Evolutionary conservation across 2,113 vertebrate genomes (phyloP), one percentile per base, ranked within the genome.

Genomic region (Antechinus stuartii): DNA sequence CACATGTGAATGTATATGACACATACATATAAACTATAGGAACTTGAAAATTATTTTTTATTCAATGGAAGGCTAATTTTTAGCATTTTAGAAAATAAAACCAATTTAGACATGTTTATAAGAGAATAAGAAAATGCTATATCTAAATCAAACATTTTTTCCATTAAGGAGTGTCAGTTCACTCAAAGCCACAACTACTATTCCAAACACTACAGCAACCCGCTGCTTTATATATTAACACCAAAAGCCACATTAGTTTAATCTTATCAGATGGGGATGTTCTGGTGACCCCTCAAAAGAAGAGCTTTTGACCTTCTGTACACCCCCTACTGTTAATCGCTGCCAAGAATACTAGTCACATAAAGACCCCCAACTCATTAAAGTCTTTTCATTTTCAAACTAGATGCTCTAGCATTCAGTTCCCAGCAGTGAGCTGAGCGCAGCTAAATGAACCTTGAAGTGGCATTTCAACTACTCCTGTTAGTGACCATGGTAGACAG

Each of bases 261-360:
- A 98, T 98, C 98, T 98, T 98, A 99, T 98, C 98, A 98, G 97
- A 98, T 94, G 95, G 98, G 97, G 98, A 99, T 98, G 98, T 99
- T 98, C 97, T 97, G 94, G 96, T 98, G 97, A 98, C 98, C 99
- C 97, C 96, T 95, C 97, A 97, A 99, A 98, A 98, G 98, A 98
- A 97, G 97, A 97, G 98, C 97, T 98, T 99, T 97, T 98, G 98
- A 99, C 98, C 98, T 98, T 98, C 98, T 98, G 97, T 97, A 98
- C 94, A 98, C 97, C 97, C 98, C 98, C 98, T 98, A 98, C 98
- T 98, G 98, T 97, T 98, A 98, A 98, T 98, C 98, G 96, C 98
- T 98, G 97, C 98, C 97, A 97, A 98, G 96, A 98, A 98, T 98
- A 98, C 98, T 94, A 97, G 96, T 96, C 97, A 97, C 97, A 99